Base-by-base conservation (phyloP, 1,140 invertebrate genomes). In the Calephelis virginiensis region DNA sequence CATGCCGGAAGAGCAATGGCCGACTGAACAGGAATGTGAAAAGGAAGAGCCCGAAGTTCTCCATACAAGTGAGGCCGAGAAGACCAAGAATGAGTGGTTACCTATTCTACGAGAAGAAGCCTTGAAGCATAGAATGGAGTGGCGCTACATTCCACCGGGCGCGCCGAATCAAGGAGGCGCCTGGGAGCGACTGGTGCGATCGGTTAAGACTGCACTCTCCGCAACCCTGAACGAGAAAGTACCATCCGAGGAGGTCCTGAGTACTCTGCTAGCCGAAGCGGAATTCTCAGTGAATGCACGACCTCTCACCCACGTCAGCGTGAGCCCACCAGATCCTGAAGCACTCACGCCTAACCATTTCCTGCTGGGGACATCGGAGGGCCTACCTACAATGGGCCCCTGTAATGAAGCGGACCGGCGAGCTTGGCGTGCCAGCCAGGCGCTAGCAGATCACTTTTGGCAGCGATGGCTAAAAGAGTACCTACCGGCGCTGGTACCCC, bases 121-220 rank as follows among this genome's bases (percentile, higher is more conserved):
- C 1, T 6, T 60, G n/a, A 13, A 40, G n/a, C 62, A 63, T 8
- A 11, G 69, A 8, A 66, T 66, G 38, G 62, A 68, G 5, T 71
- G 66, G 70, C 43, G 60, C 5, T 71, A 50, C 45, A 71, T 68
- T 12, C 48, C 66, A 6, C 66, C 66, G 11, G 63, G 70, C 74
- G 85, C 49, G 61, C 69, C 65, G 0, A 64, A 64, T 13, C 61
- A 64, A 17, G 65, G 69, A 5, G 65, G 69, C 8, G 64, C 75
- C 1, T 89, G 86, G 85, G 85, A 91, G 61, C 66, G 81, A 14
- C 28, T 80, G n/a, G 77, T 89, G 8, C 71, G 80, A 14, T 72
- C 74, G 0, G 76, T 83, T 3, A 84, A 89, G 63, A 69, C 69
- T 8, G 78, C 76, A 0, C 68, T 78, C 1, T 11, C 37, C 11